Evolutionary conservation across 2,113 vertebrate genomes (phyloP).

Genomic region (Tychaedon coryphoeus): DNA sequence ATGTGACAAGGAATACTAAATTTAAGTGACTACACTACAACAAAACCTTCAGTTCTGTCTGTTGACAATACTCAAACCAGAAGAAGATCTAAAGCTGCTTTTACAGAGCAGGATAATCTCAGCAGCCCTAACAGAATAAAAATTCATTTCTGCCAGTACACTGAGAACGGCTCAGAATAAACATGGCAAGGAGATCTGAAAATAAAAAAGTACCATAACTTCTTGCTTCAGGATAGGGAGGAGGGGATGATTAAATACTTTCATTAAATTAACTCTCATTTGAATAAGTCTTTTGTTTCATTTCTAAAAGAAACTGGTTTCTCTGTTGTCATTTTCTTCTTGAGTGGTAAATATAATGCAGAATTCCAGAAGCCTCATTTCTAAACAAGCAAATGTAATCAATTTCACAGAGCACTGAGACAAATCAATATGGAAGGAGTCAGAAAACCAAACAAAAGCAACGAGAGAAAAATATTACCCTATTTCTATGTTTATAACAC

Average conservation of each 20-base stretch:
- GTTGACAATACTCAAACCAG: background rate
- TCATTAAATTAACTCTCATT: slow-evolving; percentile 55
- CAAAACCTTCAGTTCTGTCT: background rate
- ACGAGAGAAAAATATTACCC: background rate
- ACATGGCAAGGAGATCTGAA: slow-evolving; percentile 26
- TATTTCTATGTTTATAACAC: background rate
- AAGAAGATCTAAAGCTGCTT: background rate
- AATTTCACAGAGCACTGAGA: slow-evolving; percentile 30
- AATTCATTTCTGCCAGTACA: slow-evolving; percentile 26
- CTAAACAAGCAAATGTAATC: slow-evolving; percentile 42
- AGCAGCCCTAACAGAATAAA: background rate
- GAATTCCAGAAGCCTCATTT: slow-evolving; percentile 36
- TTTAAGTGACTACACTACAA: background rate
- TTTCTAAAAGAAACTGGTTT: slow-evolving; percentile 3
- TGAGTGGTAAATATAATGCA: slow-evolving; percentile 10
- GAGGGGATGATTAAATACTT: slow-evolving; percentile 51
- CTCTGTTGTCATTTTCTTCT: background rate
- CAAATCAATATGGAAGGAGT: slow-evolving; percentile 51
- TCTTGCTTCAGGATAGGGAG: slow-evolving; percentile 9
- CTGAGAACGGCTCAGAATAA: slow-evolving; percentile 39
- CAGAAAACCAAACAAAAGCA: slow-evolving; percentile 39
- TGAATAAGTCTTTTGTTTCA: slow-evolving; percentile 19
- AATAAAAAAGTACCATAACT: slow-evolving; percentile 20
- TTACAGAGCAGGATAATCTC: background rate
- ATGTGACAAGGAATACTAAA: background rate